phyloP scores from a whole-genome alignment of 2,797 vertebrate genomes.

The Peromyscus nudipes region DNA sequence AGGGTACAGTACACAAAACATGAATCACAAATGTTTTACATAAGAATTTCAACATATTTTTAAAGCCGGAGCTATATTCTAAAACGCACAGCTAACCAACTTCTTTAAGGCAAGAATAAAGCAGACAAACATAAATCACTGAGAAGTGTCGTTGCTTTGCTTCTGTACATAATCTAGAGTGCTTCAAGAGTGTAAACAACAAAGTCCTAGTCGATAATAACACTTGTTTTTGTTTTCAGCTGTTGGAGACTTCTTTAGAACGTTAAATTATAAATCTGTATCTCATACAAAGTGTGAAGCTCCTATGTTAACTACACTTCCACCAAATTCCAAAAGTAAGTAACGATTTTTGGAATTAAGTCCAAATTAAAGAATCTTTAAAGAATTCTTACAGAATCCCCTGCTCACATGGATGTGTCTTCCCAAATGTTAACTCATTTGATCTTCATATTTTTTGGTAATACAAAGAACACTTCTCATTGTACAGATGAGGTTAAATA shows the following conservation, averaged over 20 bases:
- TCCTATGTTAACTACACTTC: neutral
- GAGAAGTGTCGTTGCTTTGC: neutral
- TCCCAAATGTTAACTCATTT: neutral
- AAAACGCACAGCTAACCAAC: neutral
- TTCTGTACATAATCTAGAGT: neutral
- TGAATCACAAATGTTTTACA: neutral
- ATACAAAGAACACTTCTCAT: neutral
- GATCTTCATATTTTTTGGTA: neutral
- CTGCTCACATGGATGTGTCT: neutral
- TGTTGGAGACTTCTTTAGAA: neutral
- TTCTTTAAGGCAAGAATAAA: neutral
- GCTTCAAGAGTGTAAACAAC: neutral
- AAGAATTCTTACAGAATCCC: too few relatives aligned
- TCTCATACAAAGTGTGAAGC: neutral
- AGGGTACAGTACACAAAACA: neutral
- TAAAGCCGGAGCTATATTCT: neutral
- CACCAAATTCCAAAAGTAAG: constrained; percentile 6
- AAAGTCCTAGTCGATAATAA: neutral
- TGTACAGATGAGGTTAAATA: neutral
- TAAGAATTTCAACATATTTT: neutral
- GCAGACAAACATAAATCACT: neutral
- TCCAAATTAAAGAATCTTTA: neutral
- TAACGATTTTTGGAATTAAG: neutral
- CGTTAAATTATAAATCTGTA: neutral
- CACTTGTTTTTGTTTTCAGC: constrained; percentile 15